Evolutionary conservation across 2,888 invertebrate species (phyloP).

Genomic region (Noctua janthe): DNA sequence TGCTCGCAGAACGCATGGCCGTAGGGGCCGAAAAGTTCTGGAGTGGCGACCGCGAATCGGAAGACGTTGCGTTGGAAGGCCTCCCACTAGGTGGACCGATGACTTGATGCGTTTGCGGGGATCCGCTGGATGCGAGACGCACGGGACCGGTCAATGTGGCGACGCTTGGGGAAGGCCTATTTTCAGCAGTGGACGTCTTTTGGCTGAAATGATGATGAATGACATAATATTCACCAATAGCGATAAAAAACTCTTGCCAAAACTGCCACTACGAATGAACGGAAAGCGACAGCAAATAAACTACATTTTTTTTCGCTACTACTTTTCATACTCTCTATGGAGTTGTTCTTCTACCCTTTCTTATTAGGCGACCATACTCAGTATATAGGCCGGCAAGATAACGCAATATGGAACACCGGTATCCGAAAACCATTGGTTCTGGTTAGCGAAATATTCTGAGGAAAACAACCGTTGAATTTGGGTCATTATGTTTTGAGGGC

Average conservation of each 20-base stretch:
- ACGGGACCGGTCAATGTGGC: no score
- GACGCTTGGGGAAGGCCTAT: no score
- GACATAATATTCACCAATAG: not conserved
- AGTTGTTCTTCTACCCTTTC: slow-evolving; percentile 26
- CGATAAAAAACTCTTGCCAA: not conserved
- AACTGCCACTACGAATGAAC: not conserved
- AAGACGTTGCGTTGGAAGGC: no score
- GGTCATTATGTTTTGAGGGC: slow-evolving; percentile 51
- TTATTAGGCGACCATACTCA: slow-evolving; percentile 30
- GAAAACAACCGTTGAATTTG: slow-evolving; percentile 58
- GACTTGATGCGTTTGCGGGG: no score
- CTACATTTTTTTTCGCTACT: not conserved
- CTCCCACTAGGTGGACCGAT: no score
- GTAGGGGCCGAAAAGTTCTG: no score
- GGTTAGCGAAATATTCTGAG: slow-evolving; percentile 63
- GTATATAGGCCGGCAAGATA: slow-evolving; percentile 70
- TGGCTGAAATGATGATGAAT: no score
- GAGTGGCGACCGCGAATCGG: no score
- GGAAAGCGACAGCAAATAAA: not conserved
- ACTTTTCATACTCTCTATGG: not conserved
- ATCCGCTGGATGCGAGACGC: no score
- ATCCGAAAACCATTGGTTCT: slow-evolving; percentile 68
- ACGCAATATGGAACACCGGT: slow-evolving; percentile 67
- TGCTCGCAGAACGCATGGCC: no score
- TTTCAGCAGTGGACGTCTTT: no score